phyloP scores from a whole-genome alignment of 2,888 invertebrate genomes.

The Brachypalpus laphriformis region DNA sequence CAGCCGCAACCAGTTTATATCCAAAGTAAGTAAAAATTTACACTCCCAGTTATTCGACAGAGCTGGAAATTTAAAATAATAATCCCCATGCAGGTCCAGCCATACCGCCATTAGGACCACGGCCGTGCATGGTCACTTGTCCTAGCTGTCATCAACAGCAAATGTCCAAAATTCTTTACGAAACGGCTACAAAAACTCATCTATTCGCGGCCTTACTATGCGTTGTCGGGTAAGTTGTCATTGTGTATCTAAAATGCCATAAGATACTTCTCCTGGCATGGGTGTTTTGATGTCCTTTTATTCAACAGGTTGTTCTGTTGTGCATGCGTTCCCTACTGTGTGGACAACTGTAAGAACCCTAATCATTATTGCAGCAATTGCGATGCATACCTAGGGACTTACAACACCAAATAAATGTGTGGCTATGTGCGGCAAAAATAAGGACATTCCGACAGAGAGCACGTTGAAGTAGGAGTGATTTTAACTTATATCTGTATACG shows the following conservation, averaged over 20 bases:
- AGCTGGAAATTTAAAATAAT: neutral
- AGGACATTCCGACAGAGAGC: neutral
- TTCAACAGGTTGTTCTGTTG: conserved; percentile 76
- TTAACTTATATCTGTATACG: neutral
- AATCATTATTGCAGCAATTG: conserved; percentile 78
- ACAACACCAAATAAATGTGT: conserved; percentile 76
- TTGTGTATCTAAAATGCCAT: neutral
- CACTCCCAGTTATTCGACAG: neutral
- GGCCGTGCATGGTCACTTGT: conserved; percentile 72
- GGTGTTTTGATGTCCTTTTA: neutral
- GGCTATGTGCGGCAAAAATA: neutral
- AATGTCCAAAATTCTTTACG: conserved; percentile 73
- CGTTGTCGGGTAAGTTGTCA: conserved; percentile 38
- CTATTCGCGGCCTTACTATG: conserved; percentile 76
- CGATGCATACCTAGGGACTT: conserved; percentile 77
- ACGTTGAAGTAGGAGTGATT: neutral
- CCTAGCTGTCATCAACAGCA: conserved; percentile 76
- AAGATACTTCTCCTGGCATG: neutral
- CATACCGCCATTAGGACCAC: conserved; percentile 53
- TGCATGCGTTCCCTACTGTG: conserved; percentile 77
- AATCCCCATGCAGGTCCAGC: neutral
- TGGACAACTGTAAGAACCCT: conserved; percentile 78
- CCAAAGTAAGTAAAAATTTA: conserved; percentile 38
- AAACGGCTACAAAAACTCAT: conserved; percentile 77
- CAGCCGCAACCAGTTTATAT: conserved; percentile 5